These are phyloP conservation scores for roundworm (Caenorhabditis elegans) DNA, from an alignment of 1,140 invertebrate genomes.

Conservation along the genomic window WBcel235 BX284605.5:4955001-4955500, in stretches of 20 bases:
- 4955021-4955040: too few relatives aligned
- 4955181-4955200: neutral
- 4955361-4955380: neutral
- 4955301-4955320: neutral
- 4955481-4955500: neutral
- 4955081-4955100: neutral
- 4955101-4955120: neutral
- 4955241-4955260: neutral
- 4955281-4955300: neutral
- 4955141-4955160: neutral
- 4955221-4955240: conserved; percentile 8
- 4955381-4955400: neutral
- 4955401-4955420: neutral
- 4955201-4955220: neutral
- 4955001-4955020: too few relatives aligned
- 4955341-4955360: neutral
- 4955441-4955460: neutral
- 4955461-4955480: neutral
- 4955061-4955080: neutral
- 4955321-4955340: neutral
- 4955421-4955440: neutral
- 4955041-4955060: neutral
- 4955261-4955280: neutral
- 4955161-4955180: conserved; percentile 1
- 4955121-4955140: neutral